Conservation (phyloP, 2,888 invertebrate genomes). For the Lasioglossum pauxillum region DNA sequence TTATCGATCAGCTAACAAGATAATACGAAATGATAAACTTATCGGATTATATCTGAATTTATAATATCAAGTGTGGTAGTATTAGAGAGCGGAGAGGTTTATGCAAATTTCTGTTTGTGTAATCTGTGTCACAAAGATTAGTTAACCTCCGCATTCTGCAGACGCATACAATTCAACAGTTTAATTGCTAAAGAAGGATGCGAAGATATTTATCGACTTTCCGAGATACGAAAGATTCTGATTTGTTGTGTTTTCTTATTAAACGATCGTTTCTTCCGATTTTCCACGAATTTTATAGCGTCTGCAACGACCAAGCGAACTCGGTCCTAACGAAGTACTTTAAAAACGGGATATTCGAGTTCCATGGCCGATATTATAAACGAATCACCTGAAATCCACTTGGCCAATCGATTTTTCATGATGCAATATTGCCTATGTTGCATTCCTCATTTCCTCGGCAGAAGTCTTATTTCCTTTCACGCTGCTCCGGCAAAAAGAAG, state of each 20-base stretch:
- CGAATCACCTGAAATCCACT: slow-evolving; percentile 27
- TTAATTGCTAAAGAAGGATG: not conserved
- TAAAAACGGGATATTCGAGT: not conserved
- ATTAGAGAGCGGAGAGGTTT: not conserved
- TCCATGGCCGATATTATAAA: slow-evolving; percentile 18
- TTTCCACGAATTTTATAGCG: not conserved
- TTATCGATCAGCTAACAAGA: not conserved
- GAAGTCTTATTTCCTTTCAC: slow-evolving; percentile 41
- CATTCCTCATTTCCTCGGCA: slow-evolving; percentile 34
- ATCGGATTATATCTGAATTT: not conserved
- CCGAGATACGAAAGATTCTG: not conserved
- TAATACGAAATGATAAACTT: not conserved
- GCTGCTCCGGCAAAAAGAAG: slow-evolving; percentile 16
- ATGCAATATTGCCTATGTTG: slow-evolving; percentile 32
- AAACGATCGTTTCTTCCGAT: no score
- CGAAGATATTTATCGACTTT: not conserved
- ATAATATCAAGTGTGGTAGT: not conserved
- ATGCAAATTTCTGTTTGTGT: not conserved
- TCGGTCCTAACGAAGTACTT: slow-evolving; percentile 13
- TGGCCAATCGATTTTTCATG: slow-evolving; percentile 35
- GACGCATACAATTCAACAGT: not conserved
- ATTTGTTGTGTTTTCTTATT: not conserved
- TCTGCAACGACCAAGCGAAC: not conserved
- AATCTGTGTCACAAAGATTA: not conserved
- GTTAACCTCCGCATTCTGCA: not conserved